These are phyloP conservation scores for Callimorpha dominula DNA, from an alignment of 2,888 invertebrate genomes.

Conservation along the genomic window DNA sequence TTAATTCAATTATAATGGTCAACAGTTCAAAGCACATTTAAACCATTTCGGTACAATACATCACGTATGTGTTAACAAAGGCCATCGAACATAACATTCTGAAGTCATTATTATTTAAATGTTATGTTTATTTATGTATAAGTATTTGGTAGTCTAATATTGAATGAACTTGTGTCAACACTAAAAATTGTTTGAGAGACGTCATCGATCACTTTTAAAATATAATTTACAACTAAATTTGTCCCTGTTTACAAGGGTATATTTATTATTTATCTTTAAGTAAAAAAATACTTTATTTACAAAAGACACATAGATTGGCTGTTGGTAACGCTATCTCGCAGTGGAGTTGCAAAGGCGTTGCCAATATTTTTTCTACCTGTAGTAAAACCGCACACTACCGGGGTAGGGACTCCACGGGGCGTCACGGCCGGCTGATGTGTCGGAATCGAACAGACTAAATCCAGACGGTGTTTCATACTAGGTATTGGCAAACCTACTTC, in stretches of 20 bases:
- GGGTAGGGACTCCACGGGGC: too few species aligned
- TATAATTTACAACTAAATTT: background rate
- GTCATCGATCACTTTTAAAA: too few species aligned
- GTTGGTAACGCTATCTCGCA: too few species aligned
- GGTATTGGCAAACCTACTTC: too few species aligned
- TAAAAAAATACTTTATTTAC: background rate
- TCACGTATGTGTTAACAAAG: background rate
- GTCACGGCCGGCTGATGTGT: too few species aligned
- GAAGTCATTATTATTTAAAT: slow-evolving; percentile 4
- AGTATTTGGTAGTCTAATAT: slow-evolving; percentile 1
- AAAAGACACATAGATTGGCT: too few species aligned
- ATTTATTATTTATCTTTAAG: background rate
- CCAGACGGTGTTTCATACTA: too few species aligned
- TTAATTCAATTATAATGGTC: background rate
- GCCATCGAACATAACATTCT: background rate
- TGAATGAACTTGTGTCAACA: background rate
- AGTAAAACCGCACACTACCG: too few species aligned
- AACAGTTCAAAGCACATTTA: background rate
- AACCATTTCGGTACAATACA: background rate
- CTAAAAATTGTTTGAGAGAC: background rate
- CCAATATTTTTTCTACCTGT: too few species aligned
- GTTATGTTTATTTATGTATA: background rate
- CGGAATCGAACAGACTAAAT: too few species aligned
- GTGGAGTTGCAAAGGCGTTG: too few species aligned
- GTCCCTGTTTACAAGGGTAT: background rate